Base-by-base conservation (phyloP, 2,113 vertebrate species). In the Paradoxurus hermaphroditus region DNA sequence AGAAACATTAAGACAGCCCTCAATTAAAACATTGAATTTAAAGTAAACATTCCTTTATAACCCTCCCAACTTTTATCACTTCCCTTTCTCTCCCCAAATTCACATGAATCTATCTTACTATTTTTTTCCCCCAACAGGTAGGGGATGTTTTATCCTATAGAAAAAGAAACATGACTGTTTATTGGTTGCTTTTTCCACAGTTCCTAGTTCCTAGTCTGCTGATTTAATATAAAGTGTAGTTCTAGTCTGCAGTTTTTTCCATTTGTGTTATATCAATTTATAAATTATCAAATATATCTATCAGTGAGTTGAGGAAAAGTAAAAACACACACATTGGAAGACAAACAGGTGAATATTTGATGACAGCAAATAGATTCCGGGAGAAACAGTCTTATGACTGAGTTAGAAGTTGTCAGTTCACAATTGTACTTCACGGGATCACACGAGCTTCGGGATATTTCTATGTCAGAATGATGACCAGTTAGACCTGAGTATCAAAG, bases 11-110 rank as follows among this genome's bases (percentile, higher is more conserved):
- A 11, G 13, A 59, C 29, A 41, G 5, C 18, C 19, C 7, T 70
- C 95, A 81, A 73, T 39, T 78, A 78, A 86, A 96, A 90, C 23
- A 62, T 44, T 75, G 46, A 90, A 83, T 34, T 86, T 95, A 91
- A 96, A 83, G 44, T 77, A 82, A 95, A 63, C 7, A 49, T 88
- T 86, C 96, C 25, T 78, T 86, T 59, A 67, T 23, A 70, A 83
- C 3, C 7, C 23, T 79, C 3, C 34, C 0, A 90, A 59, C 10
- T 81, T 34, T 34, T 7, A 63, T 39, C 12, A n/a, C 27, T 5
- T 92, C 15, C 12, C 25, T 70, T 4, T 36, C 56, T 21, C 12
- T 41, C 3, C 25, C 31, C 5, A 77, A 46, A 46, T 77, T 77
- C 27, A 29, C 27, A 18, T 4, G 14, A 77, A 31, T 46, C 41